These are phyloP conservation scores for Glandiceps talaboti DNA, from an alignment of 53 echinoderm and acorn worm genomes.

Conservation along the genomic window DNA sequence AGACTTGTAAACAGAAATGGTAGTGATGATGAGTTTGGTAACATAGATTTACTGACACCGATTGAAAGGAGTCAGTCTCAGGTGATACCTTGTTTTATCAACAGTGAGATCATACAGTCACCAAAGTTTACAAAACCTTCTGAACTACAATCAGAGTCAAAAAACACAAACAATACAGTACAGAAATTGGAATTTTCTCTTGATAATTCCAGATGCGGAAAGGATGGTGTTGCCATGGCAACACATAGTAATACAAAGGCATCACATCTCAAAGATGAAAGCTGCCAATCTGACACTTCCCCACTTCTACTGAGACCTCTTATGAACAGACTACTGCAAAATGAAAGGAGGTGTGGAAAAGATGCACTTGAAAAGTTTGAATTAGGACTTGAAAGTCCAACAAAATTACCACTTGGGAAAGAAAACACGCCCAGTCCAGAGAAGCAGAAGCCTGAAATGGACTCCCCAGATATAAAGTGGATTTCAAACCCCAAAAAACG, in stretches of 20 bases:
- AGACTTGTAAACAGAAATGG: not conserved
- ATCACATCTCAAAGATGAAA: constrained; percentile 16
- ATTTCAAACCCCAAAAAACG: not conserved
- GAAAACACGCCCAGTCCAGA: not conserved
- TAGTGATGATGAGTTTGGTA: not conserved
- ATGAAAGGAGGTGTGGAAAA: not conserved
- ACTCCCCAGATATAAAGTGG: not conserved
- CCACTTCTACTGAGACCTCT: constrained; percentile 34
- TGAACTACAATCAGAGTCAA: not conserved
- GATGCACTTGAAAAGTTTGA: not conserved
- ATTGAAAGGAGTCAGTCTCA: not conserved
- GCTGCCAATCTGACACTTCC: constrained; percentile 62
- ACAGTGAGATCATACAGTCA: not conserved
- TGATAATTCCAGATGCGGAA: not conserved
- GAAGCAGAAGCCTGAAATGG: not conserved
- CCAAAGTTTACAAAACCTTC: not conserved
- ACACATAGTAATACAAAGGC: not conserved
- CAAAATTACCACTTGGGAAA: not conserved
- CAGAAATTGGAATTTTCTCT: not conserved
- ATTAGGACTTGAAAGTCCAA: not conserved
- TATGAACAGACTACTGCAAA: not conserved
- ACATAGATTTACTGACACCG: not conserved
- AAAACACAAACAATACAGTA: not conserved
- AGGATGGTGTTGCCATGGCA: not conserved
- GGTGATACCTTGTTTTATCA: not conserved